Conservation (phyloP, 2,797 vertebrate species). For the Aythya fuligula region DNA sequence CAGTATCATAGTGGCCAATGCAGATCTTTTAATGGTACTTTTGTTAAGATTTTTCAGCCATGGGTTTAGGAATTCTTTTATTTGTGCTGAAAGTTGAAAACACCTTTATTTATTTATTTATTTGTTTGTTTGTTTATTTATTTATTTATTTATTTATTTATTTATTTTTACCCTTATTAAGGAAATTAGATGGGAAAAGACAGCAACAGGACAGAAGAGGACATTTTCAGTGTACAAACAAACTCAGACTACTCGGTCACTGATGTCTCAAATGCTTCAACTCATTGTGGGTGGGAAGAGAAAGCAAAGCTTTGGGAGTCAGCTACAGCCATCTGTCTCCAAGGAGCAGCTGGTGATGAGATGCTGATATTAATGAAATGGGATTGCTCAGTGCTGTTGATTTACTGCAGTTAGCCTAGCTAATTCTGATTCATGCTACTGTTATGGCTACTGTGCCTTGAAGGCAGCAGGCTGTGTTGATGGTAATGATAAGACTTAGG, state of each 20-base stretch:
- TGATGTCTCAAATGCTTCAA: neutral
- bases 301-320: neutral
- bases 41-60: neutral
- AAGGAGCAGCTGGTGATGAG: slow-evolving; percentile 31
- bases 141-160: neutral
- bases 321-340: slow-evolving; percentile 29
- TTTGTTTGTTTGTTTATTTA: neutral
- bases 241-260: neutral
- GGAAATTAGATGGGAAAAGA: neutral
- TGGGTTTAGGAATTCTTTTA: neutral
- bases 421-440: slow-evolving; percentile 7
- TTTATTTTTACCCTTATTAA: neutral
- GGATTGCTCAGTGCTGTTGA: neutral
- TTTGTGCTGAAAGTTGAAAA: neutral
- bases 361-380: slow-evolving; percentile 39
- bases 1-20: neutral
- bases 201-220: neutral
- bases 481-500: neutral
- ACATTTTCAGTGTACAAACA: neutral
- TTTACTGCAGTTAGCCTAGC: neutral
- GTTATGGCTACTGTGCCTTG: neutral
- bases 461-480: neutral
- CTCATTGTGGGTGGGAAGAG: neutral
- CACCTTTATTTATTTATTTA: neutral
- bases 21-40: neutral